These are phyloP conservation scores for Callitettix versicolor DNA, from an alignment of 1,140 invertebrate genomes.

Conservation along the genomic window DNA sequence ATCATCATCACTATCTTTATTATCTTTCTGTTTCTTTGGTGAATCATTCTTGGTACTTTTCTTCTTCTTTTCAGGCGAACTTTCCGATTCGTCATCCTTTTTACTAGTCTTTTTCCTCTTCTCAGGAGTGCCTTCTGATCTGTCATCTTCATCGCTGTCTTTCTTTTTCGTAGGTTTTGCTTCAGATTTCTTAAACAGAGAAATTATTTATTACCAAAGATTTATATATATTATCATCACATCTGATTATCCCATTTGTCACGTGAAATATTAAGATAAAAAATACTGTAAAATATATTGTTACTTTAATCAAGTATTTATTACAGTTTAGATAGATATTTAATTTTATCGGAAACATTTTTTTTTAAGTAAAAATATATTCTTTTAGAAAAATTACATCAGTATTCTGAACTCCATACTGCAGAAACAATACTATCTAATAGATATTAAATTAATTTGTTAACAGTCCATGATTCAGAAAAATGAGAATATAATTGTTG, in stretches of 20 bases:
- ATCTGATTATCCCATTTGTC: background rate
- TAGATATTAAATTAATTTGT: too few relatives aligned
- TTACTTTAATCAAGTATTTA: background rate
- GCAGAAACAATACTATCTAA: too few relatives aligned
- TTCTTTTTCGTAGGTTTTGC: conserved; percentile 2
- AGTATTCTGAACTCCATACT: too few relatives aligned
- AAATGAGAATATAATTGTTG: too few relatives aligned
- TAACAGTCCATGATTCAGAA: too few relatives aligned
- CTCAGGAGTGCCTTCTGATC: background rate
- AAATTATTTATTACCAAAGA: background rate
- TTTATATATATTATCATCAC: background rate
- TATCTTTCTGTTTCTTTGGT: conserved; percentile 24
- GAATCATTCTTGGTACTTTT: conserved; percentile 11
- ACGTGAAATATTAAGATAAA: background rate
- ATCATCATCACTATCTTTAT: conserved; percentile 32
- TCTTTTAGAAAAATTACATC: too few relatives aligned
- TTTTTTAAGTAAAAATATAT: too few relatives aligned
- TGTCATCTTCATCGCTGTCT: background rate
- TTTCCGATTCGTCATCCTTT: conserved; percentile 24
- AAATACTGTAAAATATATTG: background rate
- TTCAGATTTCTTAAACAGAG: conserved; percentile 23
- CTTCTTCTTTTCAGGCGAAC: conserved; percentile 19
- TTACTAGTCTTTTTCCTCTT: conserved; percentile 16
- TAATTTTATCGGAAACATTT: too few relatives aligned
- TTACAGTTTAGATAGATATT: background rate